Conservation (phyloP, 2,888 invertebrate genomes). For the Sminthurides aquaticus region DNA sequence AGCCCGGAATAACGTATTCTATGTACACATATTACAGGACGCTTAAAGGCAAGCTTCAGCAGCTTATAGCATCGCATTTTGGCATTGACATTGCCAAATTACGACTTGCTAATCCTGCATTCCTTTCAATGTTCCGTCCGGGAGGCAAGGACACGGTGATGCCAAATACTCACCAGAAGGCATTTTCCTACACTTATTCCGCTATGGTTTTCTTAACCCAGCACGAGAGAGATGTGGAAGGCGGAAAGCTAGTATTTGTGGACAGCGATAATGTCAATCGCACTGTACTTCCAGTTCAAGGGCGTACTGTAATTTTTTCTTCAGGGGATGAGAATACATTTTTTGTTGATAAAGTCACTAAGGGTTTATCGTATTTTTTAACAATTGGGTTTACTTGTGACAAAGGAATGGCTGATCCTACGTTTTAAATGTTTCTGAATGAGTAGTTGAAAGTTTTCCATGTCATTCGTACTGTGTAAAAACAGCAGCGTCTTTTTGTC, state of each 20-base stretch:
- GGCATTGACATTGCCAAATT: constrained; percentile 58
- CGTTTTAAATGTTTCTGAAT: constrained; percentile 7
- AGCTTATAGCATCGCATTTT: constrained; percentile 67
- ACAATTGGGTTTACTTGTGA: constrained; percentile 84
- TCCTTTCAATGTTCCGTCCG: constrained; percentile 57
- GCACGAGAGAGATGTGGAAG: constrained; percentile 67
- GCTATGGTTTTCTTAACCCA: constrained; percentile 71
- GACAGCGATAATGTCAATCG: constrained; percentile 60
- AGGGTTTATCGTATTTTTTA: constrained; percentile 70
- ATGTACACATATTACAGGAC: too few species aligned
- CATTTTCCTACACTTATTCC: constrained; percentile 54
- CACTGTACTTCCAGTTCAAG: constrained; percentile 67
- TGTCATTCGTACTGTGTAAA: background rate
- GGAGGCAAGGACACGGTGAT: constrained; percentile 18
- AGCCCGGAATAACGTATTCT: too few species aligned
- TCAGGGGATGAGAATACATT: constrained; percentile 80
- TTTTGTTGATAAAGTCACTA: constrained; percentile 68
- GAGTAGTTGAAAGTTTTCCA: too few species aligned
- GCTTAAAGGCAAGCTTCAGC: constrained; percentile 68
- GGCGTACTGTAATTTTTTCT: constrained; percentile 72
- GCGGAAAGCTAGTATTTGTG: constrained; percentile 73
- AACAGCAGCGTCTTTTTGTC: too few species aligned
- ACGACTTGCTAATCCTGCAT: constrained; percentile 74
- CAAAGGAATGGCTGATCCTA: constrained; percentile 41
- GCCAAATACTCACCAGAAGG: constrained; percentile 5